phyloP scores from a whole-genome alignment of 2,888 invertebrate genomes.

The Urechis unicinctus region DNA sequence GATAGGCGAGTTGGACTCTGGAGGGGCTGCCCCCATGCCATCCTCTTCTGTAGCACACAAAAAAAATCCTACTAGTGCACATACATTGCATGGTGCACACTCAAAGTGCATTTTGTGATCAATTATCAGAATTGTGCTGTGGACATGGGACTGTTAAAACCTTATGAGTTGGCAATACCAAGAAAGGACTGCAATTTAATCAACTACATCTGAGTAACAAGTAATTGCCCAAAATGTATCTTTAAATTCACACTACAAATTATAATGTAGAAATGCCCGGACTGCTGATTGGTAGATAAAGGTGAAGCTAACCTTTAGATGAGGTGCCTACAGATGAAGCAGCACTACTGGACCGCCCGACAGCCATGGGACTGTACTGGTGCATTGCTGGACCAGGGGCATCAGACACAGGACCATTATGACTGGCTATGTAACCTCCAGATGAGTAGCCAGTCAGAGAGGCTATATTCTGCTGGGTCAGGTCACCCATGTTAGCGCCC shows the following conservation, averaged over 20 bases:
- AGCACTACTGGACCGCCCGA: neutral
- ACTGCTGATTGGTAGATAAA: too few relatives aligned
- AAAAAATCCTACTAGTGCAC: neutral
- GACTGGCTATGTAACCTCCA: neutral
- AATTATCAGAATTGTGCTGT: too few relatives aligned
- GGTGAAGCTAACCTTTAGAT: neutral
- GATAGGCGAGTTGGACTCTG: constrained; percentile 15
- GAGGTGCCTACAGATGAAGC: neutral
- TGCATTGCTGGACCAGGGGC: neutral
- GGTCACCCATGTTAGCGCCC: neutral
- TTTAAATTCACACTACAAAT: too few relatives aligned
- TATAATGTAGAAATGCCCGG: too few relatives aligned
- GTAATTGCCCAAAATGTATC: too few relatives aligned
- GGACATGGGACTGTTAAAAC: neutral
- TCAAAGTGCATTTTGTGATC: too few relatives aligned
- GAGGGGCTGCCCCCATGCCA: constrained; percentile 7
- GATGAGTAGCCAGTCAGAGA: neutral
- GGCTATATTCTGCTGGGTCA: neutral
- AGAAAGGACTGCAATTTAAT: too few relatives aligned
- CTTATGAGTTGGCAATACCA: neutral
- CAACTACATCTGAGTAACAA: too few relatives aligned
- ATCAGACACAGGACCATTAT: neutral
- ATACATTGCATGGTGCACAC: too few relatives aligned
- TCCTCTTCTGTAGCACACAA: neutral
- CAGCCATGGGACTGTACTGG: neutral